Evolutionary conservation across 92 coral and sea anemone species (phyloP).

Genomic region (Zoanthus sansibaricus): DNA sequence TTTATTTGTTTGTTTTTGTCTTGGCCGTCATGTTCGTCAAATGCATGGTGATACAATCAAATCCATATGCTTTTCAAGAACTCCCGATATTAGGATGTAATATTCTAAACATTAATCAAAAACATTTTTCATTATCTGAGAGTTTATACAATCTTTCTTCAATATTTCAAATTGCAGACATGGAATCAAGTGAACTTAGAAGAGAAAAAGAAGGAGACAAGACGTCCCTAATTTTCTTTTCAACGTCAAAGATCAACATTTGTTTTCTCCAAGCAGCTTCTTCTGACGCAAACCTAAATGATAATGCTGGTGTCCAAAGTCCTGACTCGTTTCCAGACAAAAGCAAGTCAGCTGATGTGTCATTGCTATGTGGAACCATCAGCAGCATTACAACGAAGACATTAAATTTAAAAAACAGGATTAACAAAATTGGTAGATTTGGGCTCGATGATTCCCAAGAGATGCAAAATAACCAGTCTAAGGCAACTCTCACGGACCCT

Average conservation of each 20-base stretch:
- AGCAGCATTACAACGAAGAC: slow-evolving; percentile 77
- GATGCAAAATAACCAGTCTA: slow-evolving; percentile 7
- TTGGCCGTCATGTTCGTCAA: too few relatives aligned
- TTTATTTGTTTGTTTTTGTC: too few relatives aligned
- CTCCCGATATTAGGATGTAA: neutral
- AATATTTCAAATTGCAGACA: neutral
- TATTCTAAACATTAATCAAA: neutral
- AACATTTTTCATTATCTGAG: neutral
- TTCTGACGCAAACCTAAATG: slow-evolving; percentile 49
- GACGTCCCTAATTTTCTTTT: slow-evolving; percentile 66
- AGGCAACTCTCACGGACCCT: slow-evolving; percentile 35
- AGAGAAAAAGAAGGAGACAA: slow-evolving; percentile 59
- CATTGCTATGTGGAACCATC: slow-evolving; percentile 77
- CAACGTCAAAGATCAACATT: slow-evolving; percentile 86
- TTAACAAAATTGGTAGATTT: slow-evolving; percentile 18
- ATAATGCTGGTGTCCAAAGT: slow-evolving; percentile 23
- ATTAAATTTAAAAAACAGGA: slow-evolving; percentile 55
- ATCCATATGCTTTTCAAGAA: too few relatives aligned
- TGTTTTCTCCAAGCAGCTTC: slow-evolving; percentile 93
- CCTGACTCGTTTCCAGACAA: slow-evolving; percentile 47
- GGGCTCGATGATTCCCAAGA: neutral
- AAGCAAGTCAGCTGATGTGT: slow-evolving; percentile 60
- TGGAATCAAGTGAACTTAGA: slow-evolving; percentile 14
- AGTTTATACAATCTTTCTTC: neutral
- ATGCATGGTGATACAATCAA: too few relatives aligned